Base-by-base conservation (phyloP, 2,888 invertebrate species). In the Clunio marinus region DNA sequence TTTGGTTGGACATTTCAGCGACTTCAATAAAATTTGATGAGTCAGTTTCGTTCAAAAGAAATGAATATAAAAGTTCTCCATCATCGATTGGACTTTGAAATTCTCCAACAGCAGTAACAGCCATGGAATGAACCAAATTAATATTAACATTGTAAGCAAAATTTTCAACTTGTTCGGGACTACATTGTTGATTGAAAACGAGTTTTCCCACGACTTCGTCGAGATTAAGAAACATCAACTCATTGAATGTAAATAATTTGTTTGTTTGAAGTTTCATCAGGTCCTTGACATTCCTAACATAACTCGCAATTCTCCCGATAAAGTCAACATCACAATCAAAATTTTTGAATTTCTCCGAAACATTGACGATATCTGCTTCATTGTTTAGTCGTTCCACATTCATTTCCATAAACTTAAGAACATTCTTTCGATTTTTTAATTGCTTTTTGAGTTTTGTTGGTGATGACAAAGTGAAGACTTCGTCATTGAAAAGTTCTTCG, bases 301-400 rank as follows among this genome's bases (percentile, higher is more conserved):
- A 75, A 3, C 72, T 72, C 17, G 75, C 75, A 69, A 80, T 77
- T 28, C 76, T 75, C 22, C 71, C 67, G 69, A 76, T 77, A 63
- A 77, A 77, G 70, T 77, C 78, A 46, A 72, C 73, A 1, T 77
- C 75, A 0, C 75, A 72, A 60, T 77, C 76, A 0, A 79, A 71
- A 46, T 76, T 75, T n/a, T 75, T 75, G 55, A 77, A 77, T 62
- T 74, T 74, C 10, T 75, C 72, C 8, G 74, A 70, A 25, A 74
- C 72, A n/a, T n/a, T n/a, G n/a, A 41, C 10, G n/a, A n/a, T 41
- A 0, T 72, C 59, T 45, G 77, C 77, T 37, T 71, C 70, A 45
- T 69, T 70, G 1, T 69, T 28, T 22, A 63, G 28, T 46, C 55
- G 68, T 37, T 70, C 68, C 13, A 70, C n/a, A 2, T 71, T 22